phyloP scores from a whole-genome alignment of 2,113 vertebrate genomes.

The Vidua macroura region DNA sequence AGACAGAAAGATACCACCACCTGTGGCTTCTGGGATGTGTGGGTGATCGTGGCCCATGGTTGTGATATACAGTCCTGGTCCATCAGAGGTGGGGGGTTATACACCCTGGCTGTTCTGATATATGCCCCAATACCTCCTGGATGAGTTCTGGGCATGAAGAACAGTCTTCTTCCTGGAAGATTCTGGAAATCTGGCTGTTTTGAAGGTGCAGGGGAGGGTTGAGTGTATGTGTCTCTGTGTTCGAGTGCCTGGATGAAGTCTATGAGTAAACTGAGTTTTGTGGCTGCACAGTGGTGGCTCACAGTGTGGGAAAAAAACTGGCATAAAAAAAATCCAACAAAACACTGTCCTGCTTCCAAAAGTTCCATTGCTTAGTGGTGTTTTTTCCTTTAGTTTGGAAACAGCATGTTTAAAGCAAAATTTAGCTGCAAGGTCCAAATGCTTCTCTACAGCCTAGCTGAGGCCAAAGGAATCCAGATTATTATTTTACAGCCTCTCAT shows the following conservation, averaged over 20 bases:
- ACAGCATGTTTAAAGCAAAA: neutral
- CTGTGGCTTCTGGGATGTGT: rapidly evolving
- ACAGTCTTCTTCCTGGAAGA: neutral
- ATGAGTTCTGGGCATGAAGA: neutral
- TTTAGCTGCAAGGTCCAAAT: neutral
- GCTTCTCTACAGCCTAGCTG: neutral
- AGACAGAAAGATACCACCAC: neutral
- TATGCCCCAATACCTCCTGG: neutral
- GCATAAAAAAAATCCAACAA: neutral
- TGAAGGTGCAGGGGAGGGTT: rapidly evolving
- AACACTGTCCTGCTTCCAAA: neutral
- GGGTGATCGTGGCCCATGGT: rapidly evolving
- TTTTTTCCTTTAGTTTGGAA: neutral
- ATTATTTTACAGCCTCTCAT: neutral
- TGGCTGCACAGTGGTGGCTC: neutral
- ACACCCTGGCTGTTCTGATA: neutral
- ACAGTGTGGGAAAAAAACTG: neutral
- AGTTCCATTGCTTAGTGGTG: neutral
- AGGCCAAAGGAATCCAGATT: neutral
- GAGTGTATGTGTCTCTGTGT: neutral
- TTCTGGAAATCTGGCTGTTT: neutral
- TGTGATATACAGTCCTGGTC: neutral
- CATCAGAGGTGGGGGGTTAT: neutral
- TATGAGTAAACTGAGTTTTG: neutral
- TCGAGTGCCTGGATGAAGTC: neutral